Evolutionary conservation across 2,888 invertebrate species (phyloP).

Genomic region (Parelbella ahira): DNA sequence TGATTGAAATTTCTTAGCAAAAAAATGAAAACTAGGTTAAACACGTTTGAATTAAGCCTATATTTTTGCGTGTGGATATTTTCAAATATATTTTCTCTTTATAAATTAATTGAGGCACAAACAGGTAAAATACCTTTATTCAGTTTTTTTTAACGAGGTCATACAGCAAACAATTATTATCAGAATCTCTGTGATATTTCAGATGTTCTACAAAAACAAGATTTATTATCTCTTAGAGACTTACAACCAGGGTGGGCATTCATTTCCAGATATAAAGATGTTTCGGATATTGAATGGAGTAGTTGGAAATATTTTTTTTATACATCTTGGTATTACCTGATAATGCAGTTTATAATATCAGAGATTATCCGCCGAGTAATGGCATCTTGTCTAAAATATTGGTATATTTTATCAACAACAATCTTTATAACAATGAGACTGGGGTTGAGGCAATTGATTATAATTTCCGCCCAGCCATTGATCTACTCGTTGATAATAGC

Average conservation of each 20-base stretch:
- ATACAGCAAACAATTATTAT: neutral
- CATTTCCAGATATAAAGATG: constrained; percentile 80
- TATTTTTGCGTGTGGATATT: constrained; percentile 78
- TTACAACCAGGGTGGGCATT: constrained; percentile 81
- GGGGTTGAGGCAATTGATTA: constrained; percentile 70
- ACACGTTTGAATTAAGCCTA: constrained; percentile 55
- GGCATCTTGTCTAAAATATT: constrained; percentile 59
- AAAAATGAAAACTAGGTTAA: constrained; percentile 46
- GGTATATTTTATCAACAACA: constrained; percentile 76
- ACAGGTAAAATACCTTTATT: too few relatives aligned
- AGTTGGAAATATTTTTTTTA: constrained; percentile 80
- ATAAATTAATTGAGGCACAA: constrained; percentile 72
- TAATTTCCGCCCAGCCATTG: constrained; percentile 79
- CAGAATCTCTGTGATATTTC: constrained; percentile 36
- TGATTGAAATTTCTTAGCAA: constrained; percentile 1
- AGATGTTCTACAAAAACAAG: constrained; percentile 50
- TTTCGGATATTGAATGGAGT: constrained; percentile 87
- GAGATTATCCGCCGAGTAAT: constrained; percentile 63
- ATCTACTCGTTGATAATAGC: constrained; percentile 67
- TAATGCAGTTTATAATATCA: constrained; percentile 76
- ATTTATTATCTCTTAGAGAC: constrained; percentile 55
- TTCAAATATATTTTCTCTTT: constrained; percentile 79
- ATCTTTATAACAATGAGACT: constrained; percentile 67
- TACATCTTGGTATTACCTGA: constrained; percentile 76
- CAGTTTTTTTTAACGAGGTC: too few relatives aligned